A percentile compares a stretch with the other conserved stretches of the same genome.
These are phyloP conservation scores for Tursiops truncatus DNA, from an alignment of 2,113 vertebrate species.

Conservation along the genomic window DNA sequence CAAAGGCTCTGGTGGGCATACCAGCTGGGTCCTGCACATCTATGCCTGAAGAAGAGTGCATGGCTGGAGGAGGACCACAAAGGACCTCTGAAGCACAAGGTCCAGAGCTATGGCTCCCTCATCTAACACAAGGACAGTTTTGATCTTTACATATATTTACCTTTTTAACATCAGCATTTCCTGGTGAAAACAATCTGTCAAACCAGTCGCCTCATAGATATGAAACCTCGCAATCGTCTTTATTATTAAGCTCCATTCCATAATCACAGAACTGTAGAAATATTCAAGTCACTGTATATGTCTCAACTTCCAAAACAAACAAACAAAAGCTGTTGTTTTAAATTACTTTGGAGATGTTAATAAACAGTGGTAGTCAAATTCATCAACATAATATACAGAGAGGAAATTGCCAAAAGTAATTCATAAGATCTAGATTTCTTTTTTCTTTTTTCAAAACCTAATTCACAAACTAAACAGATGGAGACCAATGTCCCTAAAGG, in stretches of 20 bases:
- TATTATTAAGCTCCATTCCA: not conserved
- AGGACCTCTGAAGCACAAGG: not conserved
- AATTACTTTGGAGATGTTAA: not conserved
- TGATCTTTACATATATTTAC: not conserved
- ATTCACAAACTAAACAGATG: not conserved
- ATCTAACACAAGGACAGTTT: not conserved
- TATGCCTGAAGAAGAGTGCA: not conserved
- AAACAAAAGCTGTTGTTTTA: not conserved
- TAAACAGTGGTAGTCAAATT: not conserved
- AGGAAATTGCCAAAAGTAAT: constrained; percentile 24
- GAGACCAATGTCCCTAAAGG: not conserved
- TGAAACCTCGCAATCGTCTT: not conserved
- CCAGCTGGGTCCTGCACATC: not conserved
- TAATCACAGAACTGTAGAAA: not conserved
- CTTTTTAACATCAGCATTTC: not conserved
- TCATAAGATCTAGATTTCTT: not conserved
- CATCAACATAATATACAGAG: not conserved
- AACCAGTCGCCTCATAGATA: not conserved
- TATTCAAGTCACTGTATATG: not conserved
- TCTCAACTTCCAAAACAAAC: not conserved
- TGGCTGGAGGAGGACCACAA: not conserved
- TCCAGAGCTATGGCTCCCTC: not conserved
- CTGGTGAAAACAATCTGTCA: not conserved
- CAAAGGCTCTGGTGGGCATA: not conserved
- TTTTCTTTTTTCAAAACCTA: not conserved